phyloP scores from a whole-genome alignment of 2,113 vertebrate genomes.

The Uria aalge region DNA sequence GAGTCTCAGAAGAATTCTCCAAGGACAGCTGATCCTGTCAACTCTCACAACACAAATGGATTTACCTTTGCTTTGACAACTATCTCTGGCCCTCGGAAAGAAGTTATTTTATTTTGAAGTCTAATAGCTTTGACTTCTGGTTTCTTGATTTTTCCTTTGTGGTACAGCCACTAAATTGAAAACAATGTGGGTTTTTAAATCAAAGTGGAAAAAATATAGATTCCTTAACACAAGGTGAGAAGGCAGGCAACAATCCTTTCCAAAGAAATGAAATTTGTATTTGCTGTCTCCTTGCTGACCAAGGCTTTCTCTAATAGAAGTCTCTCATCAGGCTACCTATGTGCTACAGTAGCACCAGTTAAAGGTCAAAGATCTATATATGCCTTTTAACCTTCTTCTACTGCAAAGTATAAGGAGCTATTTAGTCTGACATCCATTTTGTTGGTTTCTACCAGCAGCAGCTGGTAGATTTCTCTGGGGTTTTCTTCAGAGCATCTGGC shows the following conservation, averaged over 20 bases:
- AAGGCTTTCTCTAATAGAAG: background rate
- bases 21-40: background rate
- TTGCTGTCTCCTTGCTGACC: background rate
- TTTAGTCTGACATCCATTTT: constrained; percentile 32
- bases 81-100: background rate
- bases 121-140: constrained; percentile 18
- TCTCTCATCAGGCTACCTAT: background rate
- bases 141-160: constrained; percentile 34
- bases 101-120: constrained; percentile 19
- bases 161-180: background rate
- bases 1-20: background rate
- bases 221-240: background rate
- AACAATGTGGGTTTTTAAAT: constrained; percentile 31
- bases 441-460: constrained; percentile 31
- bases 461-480: constrained; percentile 38
- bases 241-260: background rate
- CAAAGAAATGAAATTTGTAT: background rate
- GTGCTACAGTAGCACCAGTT: background rate
- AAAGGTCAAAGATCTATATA: background rate
- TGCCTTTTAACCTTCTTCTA: background rate
- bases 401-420: background rate
- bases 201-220: constrained; percentile 3
- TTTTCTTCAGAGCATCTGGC: constrained; percentile 40
- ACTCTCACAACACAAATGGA: background rate
- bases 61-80: constrained; percentile 13